These are phyloP conservation scores for Typhlomys cinereus DNA, from an alignment of 2,113 vertebrate species.

Conservation along the genomic window DNA sequence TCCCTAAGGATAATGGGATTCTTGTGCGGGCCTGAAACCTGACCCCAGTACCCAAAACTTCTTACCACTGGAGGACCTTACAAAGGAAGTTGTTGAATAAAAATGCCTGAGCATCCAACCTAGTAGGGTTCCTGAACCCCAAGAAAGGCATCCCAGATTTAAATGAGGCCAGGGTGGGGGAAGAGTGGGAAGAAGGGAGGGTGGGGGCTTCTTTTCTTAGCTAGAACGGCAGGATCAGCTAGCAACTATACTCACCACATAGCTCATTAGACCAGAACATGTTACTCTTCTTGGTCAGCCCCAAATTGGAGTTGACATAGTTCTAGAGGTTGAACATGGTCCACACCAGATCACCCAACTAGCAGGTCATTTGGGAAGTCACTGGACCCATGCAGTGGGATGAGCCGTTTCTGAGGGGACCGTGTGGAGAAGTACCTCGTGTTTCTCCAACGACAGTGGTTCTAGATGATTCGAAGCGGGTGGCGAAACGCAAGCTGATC, in stretches of 20 bases:
- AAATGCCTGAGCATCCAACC: neutral
- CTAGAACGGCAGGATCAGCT: neutral
- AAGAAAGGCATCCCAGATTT: neutral
- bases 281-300: neutral
- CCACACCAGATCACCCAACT: neutral
- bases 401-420: neutral
- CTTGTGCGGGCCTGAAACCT: neutral
- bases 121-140: neutral
- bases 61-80: neutral
- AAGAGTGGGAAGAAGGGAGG: too few relatives aligned
- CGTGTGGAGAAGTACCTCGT: neutral
- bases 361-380: neutral
- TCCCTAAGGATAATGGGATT: neutral
- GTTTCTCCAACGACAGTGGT: conserved; percentile 91
- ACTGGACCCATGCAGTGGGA: neutral
- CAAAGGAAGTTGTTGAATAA: neutral
- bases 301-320: neutral
- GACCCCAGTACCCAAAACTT: neutral
- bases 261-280: neutral
- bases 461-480: conserved; percentile 95
- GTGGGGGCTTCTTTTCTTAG: neutral
- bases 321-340: neutral
- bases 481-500: conserved; percentile 97
- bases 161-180: too few relatives aligned
- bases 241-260: neutral